A percentile compares a stretch with the other conserved stretches of the same genome.
phyloP scores from a whole-genome alignment of 2,113 vertebrate species.

The Osmerus eperlanus region DNA sequence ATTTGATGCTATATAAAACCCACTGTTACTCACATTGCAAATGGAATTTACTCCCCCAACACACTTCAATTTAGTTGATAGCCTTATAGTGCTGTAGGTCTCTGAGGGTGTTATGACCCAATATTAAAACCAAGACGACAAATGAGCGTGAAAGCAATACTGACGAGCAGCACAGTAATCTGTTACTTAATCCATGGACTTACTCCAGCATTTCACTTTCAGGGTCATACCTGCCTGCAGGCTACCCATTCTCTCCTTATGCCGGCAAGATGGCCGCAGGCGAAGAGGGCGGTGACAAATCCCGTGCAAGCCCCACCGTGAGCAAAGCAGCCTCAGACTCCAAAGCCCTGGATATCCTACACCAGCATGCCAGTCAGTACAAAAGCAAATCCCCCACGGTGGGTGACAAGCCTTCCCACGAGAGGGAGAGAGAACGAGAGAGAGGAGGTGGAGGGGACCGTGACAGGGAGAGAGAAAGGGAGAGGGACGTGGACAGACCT shows the following conservation, averaged over 20 bases:
- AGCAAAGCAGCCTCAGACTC: conserved; percentile 90
- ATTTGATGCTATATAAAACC: neutral
- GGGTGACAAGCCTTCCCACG: conserved; percentile 81
- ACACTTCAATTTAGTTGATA: too few relatives aligned
- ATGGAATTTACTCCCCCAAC: too few relatives aligned
- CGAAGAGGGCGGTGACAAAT: conserved; percentile 88
- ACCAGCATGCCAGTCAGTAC: conserved; percentile 98
- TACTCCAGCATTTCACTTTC: neutral
- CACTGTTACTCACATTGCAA: too few relatives aligned
- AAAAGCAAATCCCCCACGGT: conserved; percentile 99
- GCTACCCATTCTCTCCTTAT: conserved; percentile 94
- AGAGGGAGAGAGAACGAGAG: conserved; percentile 80
- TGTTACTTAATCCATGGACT: too few relatives aligned
- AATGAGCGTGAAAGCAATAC: too few relatives aligned
- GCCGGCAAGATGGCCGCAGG: conserved; percentile 84
- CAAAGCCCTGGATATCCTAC: conserved; percentile 96
- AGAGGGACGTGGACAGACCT: conserved; percentile 83
- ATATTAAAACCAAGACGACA: too few relatives aligned
- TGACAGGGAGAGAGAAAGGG: conserved; percentile 80
- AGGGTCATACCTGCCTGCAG: conserved; percentile 94
- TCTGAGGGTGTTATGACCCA: too few relatives aligned
- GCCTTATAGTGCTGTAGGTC: too few relatives aligned
- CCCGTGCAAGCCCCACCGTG: conserved; percentile 90
- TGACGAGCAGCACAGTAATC: too few relatives aligned
- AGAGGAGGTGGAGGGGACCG: conserved; percentile 73